phyloP scores from a whole-genome alignment of 1,140 invertebrate species.

The Listronotus oregonensis region DNA sequence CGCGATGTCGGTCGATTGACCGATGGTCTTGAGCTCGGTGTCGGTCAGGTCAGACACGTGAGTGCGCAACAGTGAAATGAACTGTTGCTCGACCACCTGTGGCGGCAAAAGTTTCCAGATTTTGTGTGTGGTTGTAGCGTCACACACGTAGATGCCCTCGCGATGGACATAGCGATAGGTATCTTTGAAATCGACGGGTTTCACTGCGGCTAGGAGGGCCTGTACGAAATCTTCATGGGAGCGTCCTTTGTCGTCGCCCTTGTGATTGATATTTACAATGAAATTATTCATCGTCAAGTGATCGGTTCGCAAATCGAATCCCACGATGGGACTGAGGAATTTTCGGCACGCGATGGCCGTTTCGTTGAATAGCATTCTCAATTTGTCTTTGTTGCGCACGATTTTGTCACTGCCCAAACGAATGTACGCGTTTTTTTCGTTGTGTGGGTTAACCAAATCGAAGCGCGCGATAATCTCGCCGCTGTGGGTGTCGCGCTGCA shows the following conservation, averaged over 20 bases:
- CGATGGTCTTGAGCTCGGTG: neutral
- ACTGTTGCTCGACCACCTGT: neutral
- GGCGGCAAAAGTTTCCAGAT: neutral
- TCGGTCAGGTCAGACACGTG: neutral
- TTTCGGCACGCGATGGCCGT: neutral
- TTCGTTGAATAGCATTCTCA: neutral
- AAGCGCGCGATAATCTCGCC: neutral
- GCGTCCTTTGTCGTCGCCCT: slow-evolving; percentile 5
- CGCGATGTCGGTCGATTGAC: neutral
- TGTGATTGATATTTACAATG: neutral
- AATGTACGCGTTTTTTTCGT: neutral
- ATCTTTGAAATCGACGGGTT: no score
- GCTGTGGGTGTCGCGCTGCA: neutral
- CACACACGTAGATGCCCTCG: neutral
- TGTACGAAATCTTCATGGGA: neutral
- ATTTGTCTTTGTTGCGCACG: neutral
- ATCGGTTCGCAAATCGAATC: neutral
- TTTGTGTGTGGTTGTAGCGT: neutral
- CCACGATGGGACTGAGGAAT: neutral
- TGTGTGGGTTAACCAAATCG: neutral
- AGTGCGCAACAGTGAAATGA: neutral
- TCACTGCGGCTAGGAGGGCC: no score
- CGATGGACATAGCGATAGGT: no score
- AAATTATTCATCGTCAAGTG: neutral
- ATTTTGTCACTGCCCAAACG: neutral